Conservation (phyloP, 1,140 invertebrate genomes). For the Propsilocerus akamusi region DNA sequence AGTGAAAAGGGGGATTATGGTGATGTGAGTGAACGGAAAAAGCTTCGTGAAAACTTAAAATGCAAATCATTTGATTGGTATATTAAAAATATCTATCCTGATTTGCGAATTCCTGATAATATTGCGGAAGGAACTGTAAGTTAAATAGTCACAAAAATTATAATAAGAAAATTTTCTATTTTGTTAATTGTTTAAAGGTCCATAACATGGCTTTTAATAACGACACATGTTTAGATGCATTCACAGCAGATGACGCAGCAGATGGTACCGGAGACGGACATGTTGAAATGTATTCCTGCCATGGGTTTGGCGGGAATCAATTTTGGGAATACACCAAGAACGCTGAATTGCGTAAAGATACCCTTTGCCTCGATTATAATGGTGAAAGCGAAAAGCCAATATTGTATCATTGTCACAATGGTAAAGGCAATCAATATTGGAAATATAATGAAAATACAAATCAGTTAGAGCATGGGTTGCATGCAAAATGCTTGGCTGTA, state of each 20-base stretch:
- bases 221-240: not conserved
- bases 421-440: not conserved
- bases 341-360: not conserved
- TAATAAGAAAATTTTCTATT: no score
- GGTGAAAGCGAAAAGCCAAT: not conserved
- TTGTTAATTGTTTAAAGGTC: no score
- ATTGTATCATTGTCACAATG: not conserved
- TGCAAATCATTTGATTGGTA: constrained; percentile 94
- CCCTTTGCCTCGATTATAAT: not conserved
- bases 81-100: constrained; percentile 75
- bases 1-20: constrained; percentile 21
- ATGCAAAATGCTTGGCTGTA: not conserved
- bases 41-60: constrained; percentile 53
- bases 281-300: not conserved
- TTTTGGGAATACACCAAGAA: not conserved
- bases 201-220: no score
- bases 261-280: not conserved
- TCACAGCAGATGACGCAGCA: not conserved
- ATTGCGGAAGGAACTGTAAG: not conserved
- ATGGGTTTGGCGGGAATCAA: not conserved
- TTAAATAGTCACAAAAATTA: no score
- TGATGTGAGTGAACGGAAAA: constrained; percentile 48
- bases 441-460: not conserved
- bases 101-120: constrained; percentile 16
- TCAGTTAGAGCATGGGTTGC: not conserved